A percentile compares a stretch with the other conserved stretches of the same genome.
Evolutionary conservation across 2,888 invertebrate genomes (phyloP).

Genomic region (Cyrtodaria siliqua): DNA sequence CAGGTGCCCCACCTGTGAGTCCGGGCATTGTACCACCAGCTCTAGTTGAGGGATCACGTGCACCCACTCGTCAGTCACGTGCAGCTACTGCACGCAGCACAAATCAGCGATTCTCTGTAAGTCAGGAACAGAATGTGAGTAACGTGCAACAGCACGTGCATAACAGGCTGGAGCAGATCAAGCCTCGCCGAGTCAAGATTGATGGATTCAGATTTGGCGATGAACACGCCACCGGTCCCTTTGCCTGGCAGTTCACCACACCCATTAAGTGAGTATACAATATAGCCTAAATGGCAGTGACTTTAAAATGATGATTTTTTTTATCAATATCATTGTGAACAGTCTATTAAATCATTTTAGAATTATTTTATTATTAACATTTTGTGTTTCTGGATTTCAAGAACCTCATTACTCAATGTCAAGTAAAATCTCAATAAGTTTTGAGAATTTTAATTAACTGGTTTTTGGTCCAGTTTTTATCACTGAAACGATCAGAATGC

Average conservation of each 20-base stretch:
- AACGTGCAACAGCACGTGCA: slow-evolving; percentile 74
- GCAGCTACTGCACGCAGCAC: slow-evolving; percentile 53
- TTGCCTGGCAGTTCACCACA: slow-evolving; percentile 81
- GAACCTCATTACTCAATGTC: too few species aligned
- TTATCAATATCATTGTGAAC: too few species aligned
- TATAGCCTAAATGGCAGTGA: too few species aligned
- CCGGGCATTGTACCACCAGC: slow-evolving; percentile 41
- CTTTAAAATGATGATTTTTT: too few species aligned
- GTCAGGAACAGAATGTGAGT: slow-evolving; percentile 68
- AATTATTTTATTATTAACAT: too few species aligned
- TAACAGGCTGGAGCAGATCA: slow-evolving; percentile 71
- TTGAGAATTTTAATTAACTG: too few species aligned
- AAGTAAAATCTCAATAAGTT: too few species aligned
- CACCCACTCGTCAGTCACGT: slow-evolving; percentile 20
- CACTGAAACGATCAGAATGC: too few species aligned
- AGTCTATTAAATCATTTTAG: too few species aligned
- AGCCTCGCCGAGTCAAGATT: slow-evolving; percentile 75
- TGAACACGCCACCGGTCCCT: slow-evolving; percentile 77
- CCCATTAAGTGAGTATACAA: slow-evolving; percentile 75
- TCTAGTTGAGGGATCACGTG: slow-evolving; percentile 12
- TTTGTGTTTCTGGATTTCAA: too few species aligned
- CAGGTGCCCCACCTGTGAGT: slow-evolving; percentile 47
- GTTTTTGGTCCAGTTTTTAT: too few species aligned
- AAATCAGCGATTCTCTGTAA: slow-evolving; percentile 58
- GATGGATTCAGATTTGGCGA: slow-evolving; percentile 80